Base-by-base conservation (phyloP, 1,140 invertebrate genomes). In the Procambarus clarkii region DNA sequence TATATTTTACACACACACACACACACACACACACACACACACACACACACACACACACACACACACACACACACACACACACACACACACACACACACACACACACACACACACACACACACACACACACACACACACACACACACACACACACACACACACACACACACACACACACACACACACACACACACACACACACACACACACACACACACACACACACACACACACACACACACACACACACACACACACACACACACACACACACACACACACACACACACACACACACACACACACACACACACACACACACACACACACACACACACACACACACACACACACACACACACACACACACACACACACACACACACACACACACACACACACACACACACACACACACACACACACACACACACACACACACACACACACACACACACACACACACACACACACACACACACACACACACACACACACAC, bases 11-110 rank as follows among this genome's bases (percentile, higher is more conserved):
- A n/a, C n/a, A n/a, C n/a, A n/a, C n/a, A n/a, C n/a, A n/a, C n/a
- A n/a, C n/a, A n/a, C n/a, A n/a, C n/a, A n/a, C n/a, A n/a, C n/a
- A n/a, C n/a, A n/a, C n/a, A n/a, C n/a, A n/a, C n/a, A n/a, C n/a
- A n/a, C n/a, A n/a, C n/a, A n/a, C n/a, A 77, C 74, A 77, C 74
- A n/a, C 74, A 77, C 74, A 77, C 74, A 77, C 74, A 77, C 21
- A 77, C 21, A n/a, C 74, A 77, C 74, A 77, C 74, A 77, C 74
- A 77, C 74, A 77, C 21, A n/a, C 74, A 77, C 74, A 77, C 74
- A 77, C 74, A 77, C 3, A 77, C 74, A 77, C 74, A 77, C 74
- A 77, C 74, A 77, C 74, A 77, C 74, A 77, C 74, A 77, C 74
- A 77, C 74, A 77, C 21, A 77, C 74, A n/a, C 74, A 77, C 74